Base-by-base conservation (phyloP, 2,888 invertebrate species). In the Zonitis immaculata region DNA sequence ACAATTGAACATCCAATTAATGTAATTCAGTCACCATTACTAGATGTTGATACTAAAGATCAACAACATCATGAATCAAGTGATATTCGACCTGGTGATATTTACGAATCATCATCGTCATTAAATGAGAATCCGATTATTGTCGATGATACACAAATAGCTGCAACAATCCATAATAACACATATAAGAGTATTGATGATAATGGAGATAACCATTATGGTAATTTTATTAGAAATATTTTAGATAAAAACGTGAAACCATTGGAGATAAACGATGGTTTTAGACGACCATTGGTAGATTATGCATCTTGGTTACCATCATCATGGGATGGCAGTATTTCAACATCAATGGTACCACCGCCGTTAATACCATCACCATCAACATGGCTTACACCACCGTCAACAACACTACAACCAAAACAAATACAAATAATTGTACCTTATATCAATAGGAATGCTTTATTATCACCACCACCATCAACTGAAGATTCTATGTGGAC, bases 371-470 rank as follows among this genome's bases (percentile, higher is more conserved):
- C n/a, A n/a, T n/a, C 58, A 67, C 59, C 62, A 68, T 73, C 47
- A 61, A 61, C 66, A 14, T 72, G 73, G 69, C 48, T 67, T n/a
- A 52, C 55, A 11, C 51, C 60, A 14, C 56, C 60, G 12, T 20
- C n/a, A n/a, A 11, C 25, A 12, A 70, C 70, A 1, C 80, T 81
- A 64, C 79, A 79, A 64, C 79, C 82, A 6, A 85, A 86, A 70
- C 80, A 86, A 71, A 82, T 87, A 6, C 91, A 91, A 76, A 88
- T 91, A 49, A 88, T 91, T 49, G 86, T 91, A 54, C 91, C 91
- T 0, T 91, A 91, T 64, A 87, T 86, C 2, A 85, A 83, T 56
- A 78, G 80, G 49, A 62, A 61, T 28, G 27, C 27, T 8, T 27
- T 42, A 7, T 20, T 39, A 20, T 35, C 69, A 1, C 70, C 72